A percentile compares a stretch with the other conserved stretches of the same genome.
phyloP scores from a whole-genome alignment of 2,888 invertebrate species.

The Cryptosula pallasiana region DNA sequence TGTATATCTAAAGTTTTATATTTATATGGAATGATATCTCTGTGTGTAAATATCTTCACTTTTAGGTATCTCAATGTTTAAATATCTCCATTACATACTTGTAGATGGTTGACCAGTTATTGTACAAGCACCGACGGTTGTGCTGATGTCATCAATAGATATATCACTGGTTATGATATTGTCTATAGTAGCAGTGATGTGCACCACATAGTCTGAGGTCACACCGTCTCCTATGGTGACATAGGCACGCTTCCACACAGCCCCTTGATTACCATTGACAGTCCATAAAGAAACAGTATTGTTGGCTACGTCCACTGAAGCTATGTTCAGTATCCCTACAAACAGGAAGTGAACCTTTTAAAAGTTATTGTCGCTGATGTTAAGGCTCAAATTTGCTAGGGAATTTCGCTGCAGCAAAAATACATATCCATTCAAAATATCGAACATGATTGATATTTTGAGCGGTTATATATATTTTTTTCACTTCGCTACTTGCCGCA shows the following conservation, averaged over 20 bases:
- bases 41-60: too few species aligned
- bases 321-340: background rate
- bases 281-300: conserved; percentile 30
- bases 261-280: conserved; percentile 34
- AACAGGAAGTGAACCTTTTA: too few species aligned
- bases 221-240: conserved; percentile 30
- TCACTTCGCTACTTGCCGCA: too few species aligned
- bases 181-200: conserved; percentile 13
- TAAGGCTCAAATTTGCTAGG: too few species aligned
- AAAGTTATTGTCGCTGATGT: too few species aligned
- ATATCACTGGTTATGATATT: background rate
- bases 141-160: conserved; percentile 11
- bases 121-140: background rate
- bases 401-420: too few species aligned
- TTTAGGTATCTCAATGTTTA: too few species aligned
- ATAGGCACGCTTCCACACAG: conserved; percentile 35
- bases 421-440: too few species aligned
- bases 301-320: conserved; percentile 11
- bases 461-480: too few species aligned
- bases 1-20: too few species aligned
- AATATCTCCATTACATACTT: background rate
- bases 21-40: too few species aligned
- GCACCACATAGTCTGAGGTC: conserved; percentile 15
- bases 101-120: background rate
- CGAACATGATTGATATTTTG: too few species aligned